Evolutionary conservation across 2,888 invertebrate species (phyloP).

Genomic region (Bombylius major): DNA sequence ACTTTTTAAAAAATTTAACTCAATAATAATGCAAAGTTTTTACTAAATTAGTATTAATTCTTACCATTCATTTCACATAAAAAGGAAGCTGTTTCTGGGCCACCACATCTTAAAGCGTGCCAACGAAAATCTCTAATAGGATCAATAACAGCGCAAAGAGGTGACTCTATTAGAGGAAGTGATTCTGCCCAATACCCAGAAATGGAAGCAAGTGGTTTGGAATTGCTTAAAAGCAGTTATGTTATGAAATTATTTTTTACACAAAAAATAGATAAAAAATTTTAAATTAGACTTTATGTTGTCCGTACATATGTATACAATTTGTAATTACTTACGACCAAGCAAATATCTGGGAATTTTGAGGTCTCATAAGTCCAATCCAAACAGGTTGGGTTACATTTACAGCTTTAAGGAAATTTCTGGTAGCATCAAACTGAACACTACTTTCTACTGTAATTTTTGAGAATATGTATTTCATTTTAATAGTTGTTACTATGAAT

Average conservation of each 20-base stretch:
- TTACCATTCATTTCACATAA: conserved; percentile 69
- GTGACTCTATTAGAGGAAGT: conserved; percentile 46
- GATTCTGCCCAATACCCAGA: conserved; percentile 61
- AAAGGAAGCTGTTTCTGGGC: conserved; percentile 64
- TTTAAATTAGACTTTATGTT: too few species aligned
- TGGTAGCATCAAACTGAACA: conserved; percentile 63
- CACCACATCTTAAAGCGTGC: conserved; percentile 62
- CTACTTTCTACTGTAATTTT: conserved; percentile 52
- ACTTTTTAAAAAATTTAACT: conserved; percentile 38
- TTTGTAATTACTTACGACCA: conserved; percentile 56
- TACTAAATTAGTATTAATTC: background rate
- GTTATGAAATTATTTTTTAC: too few species aligned
- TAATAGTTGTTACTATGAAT: too few species aligned
- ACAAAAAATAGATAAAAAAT: too few species aligned
- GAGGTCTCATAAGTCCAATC: conserved; percentile 63
- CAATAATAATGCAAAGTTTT: too few species aligned
- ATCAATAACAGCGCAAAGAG: conserved; percentile 62
- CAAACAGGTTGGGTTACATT: conserved; percentile 65
- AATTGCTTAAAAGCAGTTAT: conserved; percentile 23
- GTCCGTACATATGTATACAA: too few species aligned
- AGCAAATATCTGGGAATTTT: conserved; percentile 55
- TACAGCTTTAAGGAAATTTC: conserved; percentile 63
- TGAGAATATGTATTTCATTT: too few species aligned
- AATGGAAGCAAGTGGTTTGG: conserved; percentile 31
- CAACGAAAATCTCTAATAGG: conserved; percentile 66